These are phyloP conservation scores for Entomyzon cyanotis DNA, from an alignment of 2,113 vertebrate species.

Conservation along the genomic window DNA sequence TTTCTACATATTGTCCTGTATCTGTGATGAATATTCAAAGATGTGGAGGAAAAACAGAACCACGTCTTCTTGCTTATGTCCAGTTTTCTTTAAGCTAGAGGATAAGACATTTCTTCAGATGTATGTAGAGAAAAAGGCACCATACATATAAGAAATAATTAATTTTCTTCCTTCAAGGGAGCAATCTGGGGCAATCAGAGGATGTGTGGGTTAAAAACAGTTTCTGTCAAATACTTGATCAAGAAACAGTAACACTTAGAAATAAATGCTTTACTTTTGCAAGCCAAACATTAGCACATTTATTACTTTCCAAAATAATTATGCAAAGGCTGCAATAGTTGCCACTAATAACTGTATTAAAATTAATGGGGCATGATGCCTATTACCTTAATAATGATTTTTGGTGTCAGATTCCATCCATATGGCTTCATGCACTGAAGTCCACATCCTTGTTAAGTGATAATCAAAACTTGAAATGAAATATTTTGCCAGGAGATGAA, in stretches of 20 bases:
- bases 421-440: background rate
- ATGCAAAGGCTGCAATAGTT: slow-evolving; percentile 5
- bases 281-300: slow-evolving; percentile 1
- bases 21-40: background rate
- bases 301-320: slow-evolving; percentile 6
- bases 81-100: background rate
- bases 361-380: slow-evolving; percentile 16
- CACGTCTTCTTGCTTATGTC: background rate
- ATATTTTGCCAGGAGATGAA: background rate
- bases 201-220: background rate
- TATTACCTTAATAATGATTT: slow-evolving; percentile 21
- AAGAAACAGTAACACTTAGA: background rate
- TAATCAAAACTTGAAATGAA: background rate
- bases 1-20: background rate
- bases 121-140: background rate
- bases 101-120: background rate
- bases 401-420: background rate
- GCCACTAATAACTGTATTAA: slow-evolving; percentile 43
- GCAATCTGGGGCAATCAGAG: background rate
- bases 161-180: background rate
- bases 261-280: background rate
- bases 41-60: fast-evolving
- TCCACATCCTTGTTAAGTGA: background rate
- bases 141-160: background rate
- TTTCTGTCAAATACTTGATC: background rate